These are phyloP conservation scores for Pedionomus torquatus DNA, from an alignment of 2,113 vertebrate species.

Conservation along the genomic window DNA sequence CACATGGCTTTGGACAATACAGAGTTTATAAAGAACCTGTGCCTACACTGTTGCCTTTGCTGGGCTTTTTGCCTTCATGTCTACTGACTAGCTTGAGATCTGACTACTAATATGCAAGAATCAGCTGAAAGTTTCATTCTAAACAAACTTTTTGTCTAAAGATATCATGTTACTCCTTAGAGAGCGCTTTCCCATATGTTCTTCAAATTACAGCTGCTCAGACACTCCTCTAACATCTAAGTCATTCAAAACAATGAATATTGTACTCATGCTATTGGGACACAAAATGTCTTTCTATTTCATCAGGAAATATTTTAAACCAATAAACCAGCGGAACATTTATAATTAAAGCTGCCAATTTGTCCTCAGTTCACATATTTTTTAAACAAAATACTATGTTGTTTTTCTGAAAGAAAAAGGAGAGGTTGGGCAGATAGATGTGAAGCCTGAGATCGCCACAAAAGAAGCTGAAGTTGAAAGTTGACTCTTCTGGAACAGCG, in stretches of 20 bases:
- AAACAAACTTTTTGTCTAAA: background rate
- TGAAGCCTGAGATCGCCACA: background rate
- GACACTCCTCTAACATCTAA: background rate
- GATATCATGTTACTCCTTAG: background rate
- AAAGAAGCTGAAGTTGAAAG: background rate
- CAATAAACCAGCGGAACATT: background rate
- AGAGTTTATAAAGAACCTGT: background rate
- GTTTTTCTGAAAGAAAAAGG: background rate
- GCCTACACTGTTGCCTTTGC: background rate
- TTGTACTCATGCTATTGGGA: background rate
- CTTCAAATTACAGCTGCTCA: conserved; percentile 3
- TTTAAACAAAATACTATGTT: background rate
- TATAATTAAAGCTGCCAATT: background rate
- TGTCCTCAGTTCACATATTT: background rate
- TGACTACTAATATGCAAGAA: background rate
- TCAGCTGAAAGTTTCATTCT: background rate
- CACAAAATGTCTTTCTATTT: background rate
- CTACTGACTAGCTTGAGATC: background rate
- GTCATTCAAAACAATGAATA: conserved; percentile 1
- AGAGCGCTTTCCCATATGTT: background rate
- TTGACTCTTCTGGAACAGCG: rapidly evolving
- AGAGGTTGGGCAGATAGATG: background rate
- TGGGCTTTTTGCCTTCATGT: background rate
- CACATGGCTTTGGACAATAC: background rate
- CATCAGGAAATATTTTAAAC: background rate